Evolutionary conservation across 2,113 vertebrate genomes (phyloP), one percentile per base, ranked within the genome.

Genomic region (Otus sunia): DNA sequence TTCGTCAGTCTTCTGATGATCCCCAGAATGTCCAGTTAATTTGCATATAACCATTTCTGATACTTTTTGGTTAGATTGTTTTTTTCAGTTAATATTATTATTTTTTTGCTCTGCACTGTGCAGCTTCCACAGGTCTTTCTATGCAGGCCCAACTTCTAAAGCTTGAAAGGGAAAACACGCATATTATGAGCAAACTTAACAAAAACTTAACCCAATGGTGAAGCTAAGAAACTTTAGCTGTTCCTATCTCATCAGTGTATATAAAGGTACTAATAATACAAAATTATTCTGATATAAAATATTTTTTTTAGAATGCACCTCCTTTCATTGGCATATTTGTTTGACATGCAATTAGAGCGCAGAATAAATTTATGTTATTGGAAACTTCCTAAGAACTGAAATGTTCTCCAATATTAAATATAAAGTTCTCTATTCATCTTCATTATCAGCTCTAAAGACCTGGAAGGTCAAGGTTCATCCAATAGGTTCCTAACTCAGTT

Each of bases 181-280:
- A 34, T 36, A 43, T 52, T 66, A 49, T 62, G 72, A 92, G 41
- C 12, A 88, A 86, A 27, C 13, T 66, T 47, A 71, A 53, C 25
- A 53, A 74, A 82, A 63, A 4, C 0, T 0, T 37, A 63, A 72
- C 9, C 5, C 9, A 63, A 18, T 32, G 53, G 12, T 32, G 23
- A 80, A 16, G 25, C 12, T 60, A 29, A 45, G 26, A 76, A 67
- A 63, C 45, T 58, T 37, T 17, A 43, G 16, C 34, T 59, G 45
- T 58, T 83, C n/a, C 72, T 80, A 10, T 50, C 29, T 75, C 20
- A 21, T 63, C 6, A 7, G 5, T 63, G 15, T 63, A 22, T 68
- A 9, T 36, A 67, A 34, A 67, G 32, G 7, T 34, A 66, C 20
- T 88, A 86, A 60, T 60, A 67, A 76, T 59, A 52, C 4, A 80